Conservation (phyloP, 2,888 invertebrate genomes). For the Hypsopygia costalis region DNA sequence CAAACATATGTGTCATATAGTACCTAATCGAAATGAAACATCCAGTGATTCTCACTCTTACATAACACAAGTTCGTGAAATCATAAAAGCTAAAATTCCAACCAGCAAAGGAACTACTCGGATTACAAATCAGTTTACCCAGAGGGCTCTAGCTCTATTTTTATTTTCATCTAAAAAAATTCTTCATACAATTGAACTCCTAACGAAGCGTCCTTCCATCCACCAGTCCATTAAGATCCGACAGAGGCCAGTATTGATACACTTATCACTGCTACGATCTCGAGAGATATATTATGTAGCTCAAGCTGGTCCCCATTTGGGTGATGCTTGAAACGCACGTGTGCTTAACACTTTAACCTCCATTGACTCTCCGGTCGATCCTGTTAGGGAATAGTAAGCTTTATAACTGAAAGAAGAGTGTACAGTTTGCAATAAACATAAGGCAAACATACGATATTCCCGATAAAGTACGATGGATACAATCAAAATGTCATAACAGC, state of each 20-base stretch:
- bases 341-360: constrained; percentile 57
- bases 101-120: no score
- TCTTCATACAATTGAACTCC: background rate
- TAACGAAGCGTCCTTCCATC: constrained; percentile 36
- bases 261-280: constrained; percentile 65
- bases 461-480: constrained; percentile 35
- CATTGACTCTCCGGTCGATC: constrained; percentile 24
- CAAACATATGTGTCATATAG: no score
- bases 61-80: no score
- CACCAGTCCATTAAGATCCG: constrained; percentile 38
- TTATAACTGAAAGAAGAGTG: constrained; percentile 18
- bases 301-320: constrained; percentile 68
- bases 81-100: no score
- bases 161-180: no score
- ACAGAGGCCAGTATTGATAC: constrained; percentile 47
- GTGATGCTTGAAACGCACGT: constrained; percentile 71
- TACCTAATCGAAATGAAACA: no score
- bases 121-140: no score
- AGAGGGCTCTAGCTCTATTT: no score
- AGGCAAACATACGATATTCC: constrained; percentile 38
- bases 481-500: constrained; percentile 46
- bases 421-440: constrained; percentile 21
- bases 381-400: constrained; percentile 14
- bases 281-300: constrained; percentile 51
- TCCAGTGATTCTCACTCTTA: no score